Base-by-base conservation (phyloP, 2,888 invertebrate genomes). In the Hyppa rectilinea region DNA sequence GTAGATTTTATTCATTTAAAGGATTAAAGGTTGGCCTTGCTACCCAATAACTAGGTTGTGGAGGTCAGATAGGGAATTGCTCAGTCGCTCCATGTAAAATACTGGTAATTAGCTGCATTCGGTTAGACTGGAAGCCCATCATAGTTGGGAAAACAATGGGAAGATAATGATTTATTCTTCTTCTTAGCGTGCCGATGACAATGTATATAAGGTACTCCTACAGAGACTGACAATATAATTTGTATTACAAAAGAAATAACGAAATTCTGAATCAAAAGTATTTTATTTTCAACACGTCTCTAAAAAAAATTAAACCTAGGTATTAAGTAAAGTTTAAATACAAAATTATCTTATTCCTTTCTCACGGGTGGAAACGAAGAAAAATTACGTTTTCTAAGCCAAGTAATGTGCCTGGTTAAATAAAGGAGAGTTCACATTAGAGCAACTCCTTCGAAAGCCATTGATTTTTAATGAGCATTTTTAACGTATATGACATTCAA, bases 311-410 rank as follows among this genome's bases (percentile, higher is more conserved):
- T 58, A 68, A 70, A 62, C 70, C 65, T 75, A n/a, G n/a, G n/a
- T n/a, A 72, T 75, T 78, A 75, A 26, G 53, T 65, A 45, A 64
- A 71, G 26, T 68, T n/a, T 67, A 69, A 77, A 74, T 74, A 68
- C 23, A 70, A 71, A 71, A 70, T 53, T 50, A 75, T 65, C 66
- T 67, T 60, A 75, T 75, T 76, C 64, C 62, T 70, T 62, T 66
- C 47, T 62, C 38, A 38, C 68, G 40, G 36, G 62, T 70, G 52
- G 66, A 76, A 68, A 55, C 53, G 60, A 49, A 52, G 58, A 49
- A 34, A 52, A 74, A 80, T 78, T 60, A 71, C 47, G 58, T 71
- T 71, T 67, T 63, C 52, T 58, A 43, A 73, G 50, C 67, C 49
- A 49, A 72, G 61, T 75, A 80, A 71, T 56, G 60, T 72, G 49